Evolutionary conservation across 2,797 vertebrate genomes (phyloP).

Genomic region (Euphonia xanthogaster): DNA sequence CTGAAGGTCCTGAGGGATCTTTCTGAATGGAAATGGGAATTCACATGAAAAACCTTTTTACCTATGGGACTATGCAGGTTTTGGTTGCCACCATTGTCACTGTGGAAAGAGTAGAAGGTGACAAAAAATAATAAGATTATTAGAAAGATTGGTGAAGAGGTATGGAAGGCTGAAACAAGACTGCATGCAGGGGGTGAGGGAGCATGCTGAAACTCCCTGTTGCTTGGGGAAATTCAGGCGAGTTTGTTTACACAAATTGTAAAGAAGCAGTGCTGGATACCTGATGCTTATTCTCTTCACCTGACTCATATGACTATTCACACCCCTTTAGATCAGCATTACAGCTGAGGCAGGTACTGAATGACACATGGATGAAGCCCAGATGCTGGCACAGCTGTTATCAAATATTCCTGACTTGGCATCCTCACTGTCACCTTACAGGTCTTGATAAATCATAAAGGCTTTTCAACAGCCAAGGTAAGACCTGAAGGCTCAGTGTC

Average conservation of each 20-base stretch:
- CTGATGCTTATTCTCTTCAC: background rate
- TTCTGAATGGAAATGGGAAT: background rate
- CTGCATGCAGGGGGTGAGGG: background rate
- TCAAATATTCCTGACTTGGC: background rate
- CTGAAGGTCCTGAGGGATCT: background rate
- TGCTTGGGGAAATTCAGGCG: background rate
- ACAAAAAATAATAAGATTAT: background rate
- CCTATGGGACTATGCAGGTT: background rate
- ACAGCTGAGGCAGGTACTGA: background rate
- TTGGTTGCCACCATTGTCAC: background rate
- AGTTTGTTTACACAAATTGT: background rate
- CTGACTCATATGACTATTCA: background rate
- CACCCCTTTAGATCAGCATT: background rate
- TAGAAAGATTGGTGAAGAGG: background rate
- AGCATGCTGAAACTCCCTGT: background rate
- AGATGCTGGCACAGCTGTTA: background rate
- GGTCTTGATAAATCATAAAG: background rate
- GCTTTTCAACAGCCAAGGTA: background rate
- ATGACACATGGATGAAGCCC: background rate
- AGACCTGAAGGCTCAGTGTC: background rate
- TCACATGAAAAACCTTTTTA: background rate
- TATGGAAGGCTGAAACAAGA: background rate
- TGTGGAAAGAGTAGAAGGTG: background rate
- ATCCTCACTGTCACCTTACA: background rate
- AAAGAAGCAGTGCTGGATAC: background rate